Percentiles rank a stretch among this genome's conserved stretches.
These are phyloP conservation scores for Cyphomyrmex costatus DNA, from an alignment of 1,140 invertebrate genomes.

Conservation along the genomic window DNA sequence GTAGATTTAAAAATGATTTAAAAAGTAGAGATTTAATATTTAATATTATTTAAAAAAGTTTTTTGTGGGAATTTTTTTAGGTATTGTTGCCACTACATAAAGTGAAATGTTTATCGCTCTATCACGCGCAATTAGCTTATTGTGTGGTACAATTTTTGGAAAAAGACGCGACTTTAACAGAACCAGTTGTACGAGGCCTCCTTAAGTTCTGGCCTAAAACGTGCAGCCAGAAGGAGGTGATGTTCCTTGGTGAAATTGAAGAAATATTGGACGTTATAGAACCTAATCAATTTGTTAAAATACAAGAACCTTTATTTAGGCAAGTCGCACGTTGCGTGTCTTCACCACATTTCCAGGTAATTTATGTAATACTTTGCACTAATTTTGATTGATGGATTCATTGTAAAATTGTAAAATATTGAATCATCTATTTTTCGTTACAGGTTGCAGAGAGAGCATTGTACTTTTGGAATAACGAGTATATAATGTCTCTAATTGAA, in stretches of 20 bases:
- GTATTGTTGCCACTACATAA: conserved; percentile 99
- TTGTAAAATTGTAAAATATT: neutral
- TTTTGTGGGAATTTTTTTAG: conserved; percentile 70
- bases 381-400: neutral
- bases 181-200: conserved; percentile 97
- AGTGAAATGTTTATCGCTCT: conserved; percentile 96
- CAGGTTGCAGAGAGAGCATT: conserved; percentile 99
- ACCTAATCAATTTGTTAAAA: conserved; percentile 98
- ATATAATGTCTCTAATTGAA: conserved; percentile 98
- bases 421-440: conserved; percentile 78
- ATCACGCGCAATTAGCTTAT: conserved; percentile 99
- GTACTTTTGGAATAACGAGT: conserved; percentile 99
- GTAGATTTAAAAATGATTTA: conserved; percentile 40
- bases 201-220: conserved; percentile 99
- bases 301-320: conserved; percentile 98
- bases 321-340: conserved; percentile 99
- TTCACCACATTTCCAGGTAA: conserved; percentile 98
- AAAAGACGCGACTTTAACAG: conserved; percentile 98
- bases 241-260: conserved; percentile 99
- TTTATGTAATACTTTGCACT: neutral
- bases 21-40: no score
- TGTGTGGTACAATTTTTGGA: conserved; percentile 99
- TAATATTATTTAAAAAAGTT: no score
- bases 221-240: conserved; percentile 99
- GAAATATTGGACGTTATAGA: conserved; percentile 99